phyloP scores from a whole-genome alignment of 2,113 vertebrate genomes.

The Gambusia affinis region DNA sequence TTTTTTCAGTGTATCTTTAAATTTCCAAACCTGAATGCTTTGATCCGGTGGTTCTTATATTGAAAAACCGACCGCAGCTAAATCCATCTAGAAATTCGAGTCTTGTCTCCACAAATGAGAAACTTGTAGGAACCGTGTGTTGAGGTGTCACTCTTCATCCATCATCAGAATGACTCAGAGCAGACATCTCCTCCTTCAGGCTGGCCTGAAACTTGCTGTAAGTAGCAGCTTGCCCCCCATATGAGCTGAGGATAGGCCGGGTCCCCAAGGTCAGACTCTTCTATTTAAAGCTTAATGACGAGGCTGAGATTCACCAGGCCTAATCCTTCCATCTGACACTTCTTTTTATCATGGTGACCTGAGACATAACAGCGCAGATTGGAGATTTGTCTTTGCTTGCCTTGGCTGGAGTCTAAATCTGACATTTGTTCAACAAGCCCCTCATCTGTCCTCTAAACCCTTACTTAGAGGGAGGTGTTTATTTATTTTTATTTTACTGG shows the following conservation, averaged over 20 bases:
- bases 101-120: not conserved
- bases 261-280: slow-evolving; percentile 54
- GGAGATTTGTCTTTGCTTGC: slow-evolving; percentile 64
- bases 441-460: slow-evolving; percentile 41
- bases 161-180: slow-evolving; percentile 37
- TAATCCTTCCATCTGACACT: slow-evolving; percentile 64
- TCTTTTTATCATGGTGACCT: slow-evolving; percentile 57
- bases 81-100: not conserved
- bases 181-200: slow-evolving; percentile 42
- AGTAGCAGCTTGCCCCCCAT: slow-evolving; percentile 67
- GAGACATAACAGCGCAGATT: slow-evolving; percentile 58
- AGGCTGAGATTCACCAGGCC: slow-evolving; percentile 48
- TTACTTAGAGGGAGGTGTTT: slow-evolving; percentile 26
- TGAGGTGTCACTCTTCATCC: slow-evolving; percentile 19
- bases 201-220: slow-evolving; percentile 48
- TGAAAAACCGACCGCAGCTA: not conserved
- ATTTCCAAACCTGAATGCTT: not conserved
- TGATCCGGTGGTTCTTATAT: not conserved
- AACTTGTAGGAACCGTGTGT: not conserved
- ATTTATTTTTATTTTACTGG: slow-evolving; percentile 17
- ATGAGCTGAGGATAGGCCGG: slow-evolving; percentile 54
- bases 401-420: slow-evolving; percentile 44
- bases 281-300: slow-evolving; percentile 70
- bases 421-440: slow-evolving; percentile 61
- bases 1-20: not conserved